Base-by-base conservation (phyloP, 1,140 invertebrate species). In the Contarinia nasturtii region DNA sequence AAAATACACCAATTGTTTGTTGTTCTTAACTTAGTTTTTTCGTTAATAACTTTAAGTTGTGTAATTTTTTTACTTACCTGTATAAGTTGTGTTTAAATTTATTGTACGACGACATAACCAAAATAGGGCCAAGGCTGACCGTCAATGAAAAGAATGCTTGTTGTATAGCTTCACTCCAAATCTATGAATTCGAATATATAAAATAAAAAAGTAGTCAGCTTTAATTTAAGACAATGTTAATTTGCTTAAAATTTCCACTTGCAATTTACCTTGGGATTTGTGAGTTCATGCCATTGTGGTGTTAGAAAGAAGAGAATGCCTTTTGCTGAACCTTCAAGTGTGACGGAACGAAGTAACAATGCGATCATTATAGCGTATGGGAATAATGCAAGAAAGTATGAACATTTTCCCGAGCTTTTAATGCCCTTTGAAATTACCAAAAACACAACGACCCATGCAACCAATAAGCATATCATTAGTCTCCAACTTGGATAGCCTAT, bases 381-480 rank as follows among this genome's bases (percentile, higher is more conserved):
- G 57, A 91, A 91, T 1, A 88, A 59, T 0, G 86, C 86, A 0
- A 87, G 72, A 58, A 90, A 88, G 58, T 89, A 90, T 1, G 83
- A 73, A 0, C 75, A 79, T 63, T 82, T 83, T 43, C 82, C 81
- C 0, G 78, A 77, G 52, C 77, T 80, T 57, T 80, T 76, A 0
- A 91, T 81, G 33, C 88, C 88, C 55, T 75, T 76, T 41, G 81
- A 73, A 12, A 88, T 73, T 42, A 86, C 77, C 19, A 82, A 54
- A 57, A 82, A 88, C 21, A 88, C 76, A 4, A 78, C 60, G 11
- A 82, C 48, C 87, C 87, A 93, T 1, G 83, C 76, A 3, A 73
- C 67, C 2, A 86, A 61, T 2, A 93, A 68, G 45, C 82, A 84
- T 0, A 89, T 55, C 0, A 76, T 74, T 19, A 91, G 63, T 57